Percentiles rank a stretch among this genome's conserved stretches.
phyloP scores from a whole-genome alignment of 2,113 vertebrate genomes.

The Aspiorhynchus laticeps region DNA sequence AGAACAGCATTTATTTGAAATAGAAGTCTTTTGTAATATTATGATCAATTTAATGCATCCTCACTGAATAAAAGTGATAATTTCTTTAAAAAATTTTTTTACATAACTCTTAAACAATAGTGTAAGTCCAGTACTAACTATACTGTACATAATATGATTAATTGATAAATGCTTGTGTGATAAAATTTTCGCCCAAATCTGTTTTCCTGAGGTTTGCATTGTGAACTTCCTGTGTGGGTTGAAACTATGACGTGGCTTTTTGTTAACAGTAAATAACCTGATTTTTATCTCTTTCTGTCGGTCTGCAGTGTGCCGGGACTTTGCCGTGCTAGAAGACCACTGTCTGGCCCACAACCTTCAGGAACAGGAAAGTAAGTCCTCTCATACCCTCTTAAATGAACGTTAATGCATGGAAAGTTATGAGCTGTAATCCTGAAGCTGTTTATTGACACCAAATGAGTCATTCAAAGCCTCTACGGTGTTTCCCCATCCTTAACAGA shows the following conservation, averaged over 20 bases:
- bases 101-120: background rate
- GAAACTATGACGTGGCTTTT: background rate
- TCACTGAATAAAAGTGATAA: background rate
- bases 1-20: background rate
- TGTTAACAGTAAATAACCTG: background rate
- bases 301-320: constrained; percentile 88
- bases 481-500: background rate
- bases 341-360: constrained; percentile 94
- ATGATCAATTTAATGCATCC: background rate
- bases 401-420: background rate
- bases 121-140: background rate
- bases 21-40: no score
- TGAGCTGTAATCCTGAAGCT: background rate
- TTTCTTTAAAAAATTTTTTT: no score
- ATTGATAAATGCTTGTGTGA: background rate
- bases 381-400: background rate
- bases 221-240: background rate
- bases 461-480: background rate
- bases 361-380: constrained; percentile 95
- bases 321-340: constrained; percentile 94
- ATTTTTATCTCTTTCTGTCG: constrained; percentile 22
- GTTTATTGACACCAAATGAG: background rate
- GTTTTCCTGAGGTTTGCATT: background rate
- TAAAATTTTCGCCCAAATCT: background rate
- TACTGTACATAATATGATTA: background rate